A percentile compares a stretch with the other conserved stretches of the same genome.
Conservation (phyloP, 2,797 vertebrate species). For the Rhynchotus rufescens region DNA sequence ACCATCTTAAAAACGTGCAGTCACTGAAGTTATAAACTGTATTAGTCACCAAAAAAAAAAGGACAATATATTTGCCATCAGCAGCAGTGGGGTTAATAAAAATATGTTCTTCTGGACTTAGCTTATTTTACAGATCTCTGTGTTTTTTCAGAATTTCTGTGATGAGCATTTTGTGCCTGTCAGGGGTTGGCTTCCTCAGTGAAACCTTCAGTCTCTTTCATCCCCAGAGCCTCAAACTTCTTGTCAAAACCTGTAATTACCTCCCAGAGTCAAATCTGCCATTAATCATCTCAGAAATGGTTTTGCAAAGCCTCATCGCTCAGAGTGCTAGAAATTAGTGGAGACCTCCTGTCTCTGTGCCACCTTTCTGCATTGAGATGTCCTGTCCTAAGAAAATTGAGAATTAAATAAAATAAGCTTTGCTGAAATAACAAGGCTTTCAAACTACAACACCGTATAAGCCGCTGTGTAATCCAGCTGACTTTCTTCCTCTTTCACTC, state of each 20-base stretch:
- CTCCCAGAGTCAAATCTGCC: conserved; percentile 68
- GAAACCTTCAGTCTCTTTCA: conserved; percentile 74
- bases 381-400: conserved; percentile 33
- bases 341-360: conserved; percentile 32
- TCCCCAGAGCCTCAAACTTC: conserved; percentile 72
- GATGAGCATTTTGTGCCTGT: conserved; percentile 75
- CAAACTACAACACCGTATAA: not conserved
- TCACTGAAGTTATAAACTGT: conserved; percentile 10
- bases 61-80: conserved; percentile 23
- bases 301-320: conserved; percentile 41
- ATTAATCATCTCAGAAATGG: conserved; percentile 74
- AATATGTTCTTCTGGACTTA: conserved; percentile 41
- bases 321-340: conserved; percentile 46
- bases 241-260: conserved; percentile 73
- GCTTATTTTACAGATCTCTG: conserved; percentile 57
- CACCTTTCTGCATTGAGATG: conserved; percentile 23
- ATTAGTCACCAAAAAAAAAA: conserved; percentile 8
- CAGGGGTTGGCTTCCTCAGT: conserved; percentile 70
- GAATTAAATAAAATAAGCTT: conserved; percentile 19
- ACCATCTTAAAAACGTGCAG: conserved; percentile 21
- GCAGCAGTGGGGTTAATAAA: conserved; percentile 66
- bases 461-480: not conserved
- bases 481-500: conserved; percentile 4
- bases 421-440: conserved; percentile 25
- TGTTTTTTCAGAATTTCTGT: conserved; percentile 71